Conservation (phyloP, 2,888 invertebrate genomes). For the Silvanus unidentatus region DNA sequence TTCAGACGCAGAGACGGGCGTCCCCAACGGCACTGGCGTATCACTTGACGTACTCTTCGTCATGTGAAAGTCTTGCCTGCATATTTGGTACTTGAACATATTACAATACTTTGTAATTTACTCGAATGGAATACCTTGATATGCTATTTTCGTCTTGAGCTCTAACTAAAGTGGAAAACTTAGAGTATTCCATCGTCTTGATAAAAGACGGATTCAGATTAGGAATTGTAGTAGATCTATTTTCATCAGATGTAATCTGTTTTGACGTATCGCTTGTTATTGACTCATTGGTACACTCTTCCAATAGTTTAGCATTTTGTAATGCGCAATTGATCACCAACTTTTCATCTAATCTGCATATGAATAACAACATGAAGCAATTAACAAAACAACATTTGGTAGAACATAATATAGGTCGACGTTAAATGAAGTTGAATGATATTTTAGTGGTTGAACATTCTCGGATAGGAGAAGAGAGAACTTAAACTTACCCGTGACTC, state of each 20-base stretch:
- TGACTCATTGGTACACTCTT: slow-evolving; percentile 26
- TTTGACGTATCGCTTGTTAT: slow-evolving; percentile 34
- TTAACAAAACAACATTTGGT: slow-evolving; percentile 1
- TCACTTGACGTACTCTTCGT: slow-evolving; percentile 49
- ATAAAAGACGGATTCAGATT: slow-evolving; percentile 43
- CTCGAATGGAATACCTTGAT: no score
- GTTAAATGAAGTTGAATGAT: slow-evolving; percentile 1
- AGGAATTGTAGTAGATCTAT: slow-evolving; percentile 27
- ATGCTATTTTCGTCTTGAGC: slow-evolving; percentile 27
- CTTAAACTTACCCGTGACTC: slow-evolving; percentile 57
- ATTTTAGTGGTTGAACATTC: slow-evolving; percentile 1
- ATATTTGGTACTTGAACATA: no score
- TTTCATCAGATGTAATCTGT: slow-evolving; percentile 33
- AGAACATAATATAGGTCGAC: not conserved
- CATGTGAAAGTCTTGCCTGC: slow-evolving; percentile 36
- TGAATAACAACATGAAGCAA: slow-evolving; percentile 2
- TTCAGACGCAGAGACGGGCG: slow-evolving; percentile 51
- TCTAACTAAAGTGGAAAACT: slow-evolving; percentile 41
- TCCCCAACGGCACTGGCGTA: slow-evolving; percentile 44
- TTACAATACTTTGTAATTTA: no score
- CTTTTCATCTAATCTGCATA: slow-evolving; percentile 54
- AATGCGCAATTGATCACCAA: slow-evolving; percentile 43
- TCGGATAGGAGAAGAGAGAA: no score
- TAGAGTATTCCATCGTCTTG: slow-evolving; percentile 44
- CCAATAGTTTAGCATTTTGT: slow-evolving; percentile 12